Evolutionary conservation across 2,797 vertebrate genomes (phyloP).

Genomic region (Furcifer pardalis): DNA sequence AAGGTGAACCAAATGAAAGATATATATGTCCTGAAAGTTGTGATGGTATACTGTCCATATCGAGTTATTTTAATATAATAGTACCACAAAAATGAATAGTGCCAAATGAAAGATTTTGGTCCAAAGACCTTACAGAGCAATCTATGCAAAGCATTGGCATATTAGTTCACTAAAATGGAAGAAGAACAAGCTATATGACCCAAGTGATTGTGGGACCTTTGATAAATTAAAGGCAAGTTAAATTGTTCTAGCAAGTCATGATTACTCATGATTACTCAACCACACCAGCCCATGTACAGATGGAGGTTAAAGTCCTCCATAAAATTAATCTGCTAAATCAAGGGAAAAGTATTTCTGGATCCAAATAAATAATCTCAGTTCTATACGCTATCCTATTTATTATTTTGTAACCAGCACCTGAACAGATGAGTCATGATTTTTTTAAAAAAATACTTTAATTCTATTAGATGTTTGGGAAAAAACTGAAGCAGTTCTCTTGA

Average conservation of each 20-base stretch:
- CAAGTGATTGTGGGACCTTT: background rate
- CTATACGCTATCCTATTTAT: background rate
- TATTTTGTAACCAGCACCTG: background rate
- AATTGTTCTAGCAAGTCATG: background rate
- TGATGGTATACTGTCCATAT: background rate
- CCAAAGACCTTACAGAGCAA: background rate
- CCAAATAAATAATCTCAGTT: background rate
- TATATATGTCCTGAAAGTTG: background rate
- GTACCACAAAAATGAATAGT: background rate
- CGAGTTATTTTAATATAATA: background rate
- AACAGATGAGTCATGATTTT: background rate
- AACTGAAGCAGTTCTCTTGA: slow-evolving; percentile 12
- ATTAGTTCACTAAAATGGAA: background rate
- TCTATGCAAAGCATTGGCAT: background rate
- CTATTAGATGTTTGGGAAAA: background rate
- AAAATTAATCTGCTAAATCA: background rate
- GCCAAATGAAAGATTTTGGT: background rate
- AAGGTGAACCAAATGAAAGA: background rate
- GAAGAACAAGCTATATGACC: background rate
- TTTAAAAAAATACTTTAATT: background rate
- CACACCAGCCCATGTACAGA: background rate
- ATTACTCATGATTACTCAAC: background rate
- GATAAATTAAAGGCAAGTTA: background rate
- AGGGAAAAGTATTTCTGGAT: background rate
- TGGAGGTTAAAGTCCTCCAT: background rate